These are phyloP conservation scores for Cyclophora albipunctata DNA, from an alignment of 2,888 invertebrate species.

Conservation along the genomic window DNA sequence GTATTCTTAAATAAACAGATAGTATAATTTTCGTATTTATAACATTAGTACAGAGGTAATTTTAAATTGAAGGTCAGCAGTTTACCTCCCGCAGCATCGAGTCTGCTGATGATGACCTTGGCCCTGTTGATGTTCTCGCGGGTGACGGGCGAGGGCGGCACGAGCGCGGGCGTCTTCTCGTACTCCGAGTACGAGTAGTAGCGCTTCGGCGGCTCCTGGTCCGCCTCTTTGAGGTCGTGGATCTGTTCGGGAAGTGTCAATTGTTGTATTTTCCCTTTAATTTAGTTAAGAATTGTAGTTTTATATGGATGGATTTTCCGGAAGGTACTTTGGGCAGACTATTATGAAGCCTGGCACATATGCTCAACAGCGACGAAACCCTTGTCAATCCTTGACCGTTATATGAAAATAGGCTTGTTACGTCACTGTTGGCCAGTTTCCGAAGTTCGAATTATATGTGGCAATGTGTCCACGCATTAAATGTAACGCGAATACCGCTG, in stretches of 20 bases:
- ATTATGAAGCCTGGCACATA: neutral
- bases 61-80: too few relatives aligned
- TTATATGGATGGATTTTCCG: neutral
- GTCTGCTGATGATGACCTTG: constrained; percentile 70
- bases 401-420: too few relatives aligned
- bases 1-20: too few relatives aligned
- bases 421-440: too few relatives aligned
- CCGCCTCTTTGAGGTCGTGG: constrained; percentile 69
- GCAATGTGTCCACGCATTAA: too few relatives aligned
- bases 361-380: too few relatives aligned
- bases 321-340: neutral
- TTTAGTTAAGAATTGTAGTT: neutral
- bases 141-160: constrained; percentile 70
- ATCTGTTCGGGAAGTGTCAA: constrained; percentile 37
- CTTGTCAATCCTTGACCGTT: too few relatives aligned
- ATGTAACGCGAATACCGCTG: too few relatives aligned
- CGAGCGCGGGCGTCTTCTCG: constrained; percentile 32
- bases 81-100: constrained; percentile 72
- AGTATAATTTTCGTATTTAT: too few relatives aligned
- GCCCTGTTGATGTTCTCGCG: constrained; percentile 76
- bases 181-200: constrained; percentile 30
- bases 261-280: neutral
- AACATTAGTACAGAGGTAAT: too few relatives aligned
- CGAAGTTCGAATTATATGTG: too few relatives aligned
- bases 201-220: constrained; percentile 34